Evolutionary conservation across 2,888 invertebrate genomes (phyloP).

Genomic region (Laspeyria flexula): DNA sequence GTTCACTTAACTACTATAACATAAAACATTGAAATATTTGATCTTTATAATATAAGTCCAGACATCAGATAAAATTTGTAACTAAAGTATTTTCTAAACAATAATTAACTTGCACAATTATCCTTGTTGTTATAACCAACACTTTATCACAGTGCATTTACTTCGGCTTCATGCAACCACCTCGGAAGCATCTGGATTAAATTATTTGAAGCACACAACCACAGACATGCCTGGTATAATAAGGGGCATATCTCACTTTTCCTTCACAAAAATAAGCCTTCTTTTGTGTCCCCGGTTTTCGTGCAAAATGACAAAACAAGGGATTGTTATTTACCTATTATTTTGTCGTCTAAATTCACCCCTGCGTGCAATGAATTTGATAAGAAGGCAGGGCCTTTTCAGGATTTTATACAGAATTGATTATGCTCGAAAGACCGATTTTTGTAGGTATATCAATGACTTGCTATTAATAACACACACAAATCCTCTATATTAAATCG

Average conservation of each 20-base stretch:
- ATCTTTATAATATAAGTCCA: too few species aligned
- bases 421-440: neutral
- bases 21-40: too few species aligned
- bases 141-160: neutral
- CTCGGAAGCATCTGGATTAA: conserved; percentile 41
- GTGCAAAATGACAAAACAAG: conserved; percentile 4
- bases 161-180: conserved; percentile 1
- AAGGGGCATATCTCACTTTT: conserved; percentile 46
- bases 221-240: conserved; percentile 36
- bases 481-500: too few species aligned
- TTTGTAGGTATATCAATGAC: too few species aligned
- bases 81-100: too few species aligned
- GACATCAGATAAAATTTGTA: too few species aligned
- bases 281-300: conserved; percentile 14
- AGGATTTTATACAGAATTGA: neutral
- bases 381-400: neutral
- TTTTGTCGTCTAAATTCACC: neutral
- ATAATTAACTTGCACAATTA: neutral
- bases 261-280: conserved; percentile 26
- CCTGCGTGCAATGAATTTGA: conserved; percentile 1
- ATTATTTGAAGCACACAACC: conserved; percentile 43
- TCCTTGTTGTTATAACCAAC: neutral
- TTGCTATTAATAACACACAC: too few species aligned
- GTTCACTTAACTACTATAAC: too few species aligned
- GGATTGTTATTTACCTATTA: neutral